Base-by-base conservation (phyloP, 2,113 vertebrate genomes). In the Rousettus leschenaultii region DNA sequence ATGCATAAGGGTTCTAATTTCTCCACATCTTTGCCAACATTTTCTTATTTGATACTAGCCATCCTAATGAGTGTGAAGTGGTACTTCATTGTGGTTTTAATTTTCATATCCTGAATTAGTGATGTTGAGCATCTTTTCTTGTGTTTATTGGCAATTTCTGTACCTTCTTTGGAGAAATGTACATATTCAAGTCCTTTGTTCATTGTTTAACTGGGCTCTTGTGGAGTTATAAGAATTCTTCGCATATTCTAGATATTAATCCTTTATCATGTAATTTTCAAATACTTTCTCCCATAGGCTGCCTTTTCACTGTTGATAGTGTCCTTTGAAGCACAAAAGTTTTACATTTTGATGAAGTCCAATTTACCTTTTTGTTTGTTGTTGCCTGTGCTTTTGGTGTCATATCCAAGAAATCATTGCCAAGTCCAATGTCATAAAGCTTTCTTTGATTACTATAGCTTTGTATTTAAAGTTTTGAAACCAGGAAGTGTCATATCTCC, bases 391-490 rank as follows among this genome's bases (percentile, higher is more conserved):
- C 33, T 79, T 85, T 74, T 79, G 43, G 24, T 89, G 19, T 89
- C 53, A 48, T 71, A 79, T 28, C 30, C 11, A 89, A 55, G 53
- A 85, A 85, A 89, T 18, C 22, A 65, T 0, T 35, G 45, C 16
- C 1, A 89, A 71, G 18, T 75, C 24, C 33, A 78, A 45, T 22
- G 53, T 93, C 43, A 85, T 78, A 45, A 71, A 63, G 63, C 4
- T 66, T 86, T 73, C 15, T 48, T 71, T 68, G 19, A 78, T 79
- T 53, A 55, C 57, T 13, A 65, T 40, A 35, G 28, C 5, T 65
- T 74, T 94, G 57, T 43, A 80, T 71, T n/a, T n/a, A n/a, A 82
- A 61, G n/a, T 55, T 88, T 94, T 71, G 35, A 94, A 65, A 94
- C 63, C 28, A 82, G 55, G 22, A 73, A 74, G 33, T 61, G 4